These are phyloP conservation scores for Bombylius discolor DNA, from an alignment of 2,888 invertebrate genomes.

Conservation along the genomic window DNA sequence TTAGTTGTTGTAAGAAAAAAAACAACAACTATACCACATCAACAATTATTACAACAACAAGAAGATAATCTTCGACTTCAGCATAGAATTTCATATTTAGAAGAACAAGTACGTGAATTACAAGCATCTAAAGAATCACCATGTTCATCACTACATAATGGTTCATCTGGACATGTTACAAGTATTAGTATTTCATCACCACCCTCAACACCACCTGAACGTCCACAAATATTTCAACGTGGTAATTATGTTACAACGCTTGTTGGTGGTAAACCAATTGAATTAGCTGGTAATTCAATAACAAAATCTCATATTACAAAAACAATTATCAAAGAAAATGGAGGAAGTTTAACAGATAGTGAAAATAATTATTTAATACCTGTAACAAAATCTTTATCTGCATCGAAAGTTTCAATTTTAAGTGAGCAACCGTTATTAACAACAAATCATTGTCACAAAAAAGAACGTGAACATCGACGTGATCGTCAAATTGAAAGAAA, in stretches of 20 bases:
- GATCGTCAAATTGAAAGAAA: neutral
- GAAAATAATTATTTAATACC: conserved; percentile 15
- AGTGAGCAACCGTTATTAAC: conserved; percentile 27
- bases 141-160: neutral
- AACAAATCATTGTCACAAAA: conserved; percentile 17
- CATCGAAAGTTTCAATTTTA: conserved; percentile 35
- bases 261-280: conserved; percentile 41
- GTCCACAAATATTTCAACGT: conserved; percentile 59
- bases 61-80: conserved; percentile 73
- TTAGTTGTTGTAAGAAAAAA: conserved; percentile 32
- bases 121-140: conserved; percentile 31
- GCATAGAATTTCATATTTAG: conserved; percentile 77
- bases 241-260: conserved; percentile 67
- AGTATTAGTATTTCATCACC: conserved; percentile 53
- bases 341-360: conserved; percentile 20
- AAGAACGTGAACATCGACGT: conserved; percentile 25
- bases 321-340: conserved; percentile 32
- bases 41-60: conserved; percentile 38
- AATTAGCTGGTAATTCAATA: conserved; percentile 17
- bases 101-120: conserved; percentile 66
- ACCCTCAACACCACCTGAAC: conserved; percentile 41
- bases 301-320: conserved; percentile 26
- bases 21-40: conserved; percentile 29
- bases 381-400: conserved; percentile 29
- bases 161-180: conserved; percentile 42